Evolutionary conservation across 1,140 invertebrate species (phyloP).

Genomic region (Zaprionus ghesquierei): DNA sequence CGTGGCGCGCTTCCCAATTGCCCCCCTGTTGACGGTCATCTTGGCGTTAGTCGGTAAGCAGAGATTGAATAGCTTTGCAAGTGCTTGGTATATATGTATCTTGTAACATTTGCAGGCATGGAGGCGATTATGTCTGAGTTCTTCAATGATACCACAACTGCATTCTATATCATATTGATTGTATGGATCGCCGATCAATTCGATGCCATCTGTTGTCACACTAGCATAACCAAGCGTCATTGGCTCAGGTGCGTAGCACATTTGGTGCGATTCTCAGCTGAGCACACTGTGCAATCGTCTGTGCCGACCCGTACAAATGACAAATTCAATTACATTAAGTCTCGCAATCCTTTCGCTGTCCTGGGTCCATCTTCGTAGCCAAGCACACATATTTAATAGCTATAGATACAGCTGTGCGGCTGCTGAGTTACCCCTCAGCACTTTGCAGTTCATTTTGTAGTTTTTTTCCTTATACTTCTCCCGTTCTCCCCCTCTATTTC

Average conservation of each 20-base stretch:
- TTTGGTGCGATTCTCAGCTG: conserved; percentile 3
- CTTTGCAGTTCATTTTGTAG: conserved; percentile 68
- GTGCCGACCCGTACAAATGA: conserved; percentile 49
- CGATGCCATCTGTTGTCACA: conserved; percentile 98
- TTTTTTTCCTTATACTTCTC: neutral
- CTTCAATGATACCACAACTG: conserved; percentile 99
- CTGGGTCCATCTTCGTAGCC: neutral
- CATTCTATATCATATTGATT: conserved; percentile 99
- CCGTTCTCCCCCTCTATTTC: conserved; percentile 9
- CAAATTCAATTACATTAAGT: conserved; percentile 78
- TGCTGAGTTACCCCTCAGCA: conserved; percentile 38
- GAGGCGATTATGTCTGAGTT: conserved; percentile 99
- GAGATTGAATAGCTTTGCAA: neutral
- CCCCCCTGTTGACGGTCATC: conserved; percentile 97
- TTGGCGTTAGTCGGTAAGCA: conserved; percentile 97
- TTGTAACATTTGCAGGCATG: conserved; percentile 92
- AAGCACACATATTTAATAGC: conserved; percentile 1
- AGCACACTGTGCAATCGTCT: conserved; percentile 48
- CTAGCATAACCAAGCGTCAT: conserved; percentile 95
- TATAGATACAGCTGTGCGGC: conserved; percentile 9
- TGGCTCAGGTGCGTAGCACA: conserved; percentile 92
- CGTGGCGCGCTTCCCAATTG: conserved; percentile 95
- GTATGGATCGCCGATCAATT: conserved; percentile 99
- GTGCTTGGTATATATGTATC: neutral
- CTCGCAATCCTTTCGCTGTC: conserved; percentile 42